A percentile compares a stretch with the other conserved stretches of the same genome.
Conservation (phyloP, 2,888 invertebrate genomes). For the Myopa testacea region DNA sequence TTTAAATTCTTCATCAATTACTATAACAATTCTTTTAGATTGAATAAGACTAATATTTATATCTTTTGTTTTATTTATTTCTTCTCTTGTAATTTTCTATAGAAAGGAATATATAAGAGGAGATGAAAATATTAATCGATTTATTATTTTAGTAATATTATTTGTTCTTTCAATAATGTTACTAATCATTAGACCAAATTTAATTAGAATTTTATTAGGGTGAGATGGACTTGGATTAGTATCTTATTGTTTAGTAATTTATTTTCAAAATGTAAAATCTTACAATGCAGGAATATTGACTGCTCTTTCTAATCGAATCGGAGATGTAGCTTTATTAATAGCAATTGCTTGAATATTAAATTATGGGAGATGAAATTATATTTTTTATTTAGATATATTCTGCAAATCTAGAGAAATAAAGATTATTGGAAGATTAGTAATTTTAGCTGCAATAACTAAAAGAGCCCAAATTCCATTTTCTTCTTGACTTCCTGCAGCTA, state of each 20-base stretch:
- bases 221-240: conserved; percentile 80
- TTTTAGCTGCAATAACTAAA: conserved; percentile 77
- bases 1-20: conserved; percentile 70
- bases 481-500: conserved; percentile 80
- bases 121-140: conserved; percentile 73
- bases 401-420: conserved; percentile 67
- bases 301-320: conserved; percentile 79
- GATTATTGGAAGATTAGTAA: conserved; percentile 69
- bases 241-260: conserved; percentile 77
- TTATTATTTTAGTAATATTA: conserved; percentile 75
- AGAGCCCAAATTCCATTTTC: conserved; percentile 87
- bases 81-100: conserved; percentile 75
- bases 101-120: conserved; percentile 74
- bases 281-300: conserved; percentile 80
- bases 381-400: conserved; percentile 71
- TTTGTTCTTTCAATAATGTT: conserved; percentile 78
- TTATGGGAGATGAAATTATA: conserved; percentile 72
- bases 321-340: conserved; percentile 77
- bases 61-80: conserved; percentile 75
- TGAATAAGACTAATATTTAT: conserved; percentile 76
- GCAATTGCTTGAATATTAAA: conserved; percentile 71
- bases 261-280: conserved; percentile 73
- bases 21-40: conserved; percentile 71
- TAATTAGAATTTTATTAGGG: conserved; percentile 79
- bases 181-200: no score